Percentiles rank a stretch among this genome's conserved stretches.
phyloP scores from a whole-genome alignment of 1,140 invertebrate genomes.

The honey bee (Apis mellifera) region DNA sequence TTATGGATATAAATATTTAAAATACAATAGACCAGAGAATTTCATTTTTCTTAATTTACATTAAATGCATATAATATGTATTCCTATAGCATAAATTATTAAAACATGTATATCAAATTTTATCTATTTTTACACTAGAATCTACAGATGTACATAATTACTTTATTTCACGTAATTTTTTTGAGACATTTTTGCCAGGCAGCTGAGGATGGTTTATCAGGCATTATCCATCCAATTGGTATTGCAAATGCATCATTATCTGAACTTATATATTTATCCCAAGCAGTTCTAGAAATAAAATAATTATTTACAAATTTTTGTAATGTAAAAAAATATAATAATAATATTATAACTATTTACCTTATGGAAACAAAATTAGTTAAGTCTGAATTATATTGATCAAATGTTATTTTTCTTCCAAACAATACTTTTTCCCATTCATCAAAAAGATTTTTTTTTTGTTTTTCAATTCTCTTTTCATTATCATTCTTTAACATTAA shows the following conservation, averaged over 20 bases:
- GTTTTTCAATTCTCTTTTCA: constrained; percentile 72
- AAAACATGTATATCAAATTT: constrained; percentile 40
- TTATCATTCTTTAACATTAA: constrained; percentile 77
- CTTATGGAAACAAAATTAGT: constrained; percentile 76
- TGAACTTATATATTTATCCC: constrained; percentile 81
- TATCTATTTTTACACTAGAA: constrained; percentile 24
- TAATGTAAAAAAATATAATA: background rate
- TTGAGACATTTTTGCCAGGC: constrained; percentile 78
- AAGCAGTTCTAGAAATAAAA: constrained; percentile 79
- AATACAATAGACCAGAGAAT: constrained; percentile 4
- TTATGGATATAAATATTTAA: constrained; percentile 6
- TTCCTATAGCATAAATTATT: constrained; percentile 27
- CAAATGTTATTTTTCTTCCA: constrained; percentile 64
- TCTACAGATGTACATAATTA: constrained; percentile 29
- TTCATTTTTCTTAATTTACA: constrained; percentile 22
- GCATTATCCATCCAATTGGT: constrained; percentile 83
- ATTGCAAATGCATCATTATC: constrained; percentile 77
- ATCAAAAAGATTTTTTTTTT: constrained; percentile 70
- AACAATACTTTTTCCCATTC: constrained; percentile 76
- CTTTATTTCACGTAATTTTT: constrained; percentile 54
- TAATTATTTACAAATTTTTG: constrained; percentile 12
- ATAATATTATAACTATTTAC: constrained; percentile 51
- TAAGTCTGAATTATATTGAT: constrained; percentile 74
- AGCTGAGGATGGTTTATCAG: constrained; percentile 73
- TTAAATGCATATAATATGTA: constrained; percentile 6